A percentile compares a stretch with the other conserved stretches of the same genome.
Conservation (phyloP, 2,113 vertebrate species). For the Gopherus evgoodei region DNA sequence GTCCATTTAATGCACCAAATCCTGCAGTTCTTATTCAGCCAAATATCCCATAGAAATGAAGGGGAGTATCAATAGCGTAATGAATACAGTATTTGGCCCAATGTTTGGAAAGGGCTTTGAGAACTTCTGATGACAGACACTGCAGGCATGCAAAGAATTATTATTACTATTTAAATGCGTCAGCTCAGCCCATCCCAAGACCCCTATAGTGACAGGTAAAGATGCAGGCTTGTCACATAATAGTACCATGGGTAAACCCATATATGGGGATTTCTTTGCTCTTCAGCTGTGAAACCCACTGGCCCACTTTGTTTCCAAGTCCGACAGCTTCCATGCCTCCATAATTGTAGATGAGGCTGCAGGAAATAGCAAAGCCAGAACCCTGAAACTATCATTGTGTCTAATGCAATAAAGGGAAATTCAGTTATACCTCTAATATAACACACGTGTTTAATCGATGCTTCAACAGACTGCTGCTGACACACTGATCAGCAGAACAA, state of each 20-base stretch:
- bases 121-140: fast-evolving
- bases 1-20: fast-evolving
- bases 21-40: neutral
- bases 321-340: neutral
- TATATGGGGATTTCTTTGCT: neutral
- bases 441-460: neutral
- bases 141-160: neutral
- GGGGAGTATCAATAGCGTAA: fast-evolving
- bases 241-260: neutral
- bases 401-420: neutral
- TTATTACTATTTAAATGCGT: fast-evolving
- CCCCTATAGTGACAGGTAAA: neutral
- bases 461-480: neutral
- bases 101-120: neutral
- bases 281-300: neutral
- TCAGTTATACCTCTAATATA: neutral
- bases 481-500: constrained; percentile 9
- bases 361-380: constrained; percentile 4
- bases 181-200: neutral
- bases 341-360: neutral
- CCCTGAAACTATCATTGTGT: neutral
- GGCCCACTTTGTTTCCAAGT: neutral
- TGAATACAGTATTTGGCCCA: fast-evolving
- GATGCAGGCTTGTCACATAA: fast-evolving
- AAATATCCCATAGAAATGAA: neutral